A percentile compares a stretch with the other conserved stretches of the same genome.
phyloP scores from a whole-genome alignment of 2,888 invertebrate species.

The Cantharis rustica region DNA sequence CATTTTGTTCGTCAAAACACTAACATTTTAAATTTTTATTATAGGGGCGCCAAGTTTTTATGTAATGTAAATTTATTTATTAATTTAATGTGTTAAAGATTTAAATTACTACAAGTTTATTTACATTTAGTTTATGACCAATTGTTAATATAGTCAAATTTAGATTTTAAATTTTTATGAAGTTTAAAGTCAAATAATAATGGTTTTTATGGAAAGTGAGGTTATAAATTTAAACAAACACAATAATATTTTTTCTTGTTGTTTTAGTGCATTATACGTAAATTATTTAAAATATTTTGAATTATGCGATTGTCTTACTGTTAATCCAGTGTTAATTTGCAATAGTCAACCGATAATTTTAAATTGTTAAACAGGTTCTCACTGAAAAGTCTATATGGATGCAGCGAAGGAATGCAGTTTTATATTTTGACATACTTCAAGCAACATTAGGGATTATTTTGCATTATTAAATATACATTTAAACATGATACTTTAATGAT shows the following conservation, averaged over 20 bases:
- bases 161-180: slow-evolving; percentile 21
- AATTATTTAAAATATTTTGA: neutral
- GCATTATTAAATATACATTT: neutral
- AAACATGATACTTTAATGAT: neutral
- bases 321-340: slow-evolving; percentile 45
- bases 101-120: neutral
- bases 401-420: slow-evolving; percentile 48
- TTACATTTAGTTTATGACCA: slow-evolving; percentile 18
- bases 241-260: neutral
- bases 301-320: slow-evolving; percentile 32
- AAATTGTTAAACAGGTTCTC: slow-evolving; percentile 50
- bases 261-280: neutral
- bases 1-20: slow-evolving; percentile 2
- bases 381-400: slow-evolving; percentile 48
- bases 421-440: slow-evolving; percentile 49
- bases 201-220: neutral
- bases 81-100: neutral
- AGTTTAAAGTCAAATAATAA: neutral
- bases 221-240: neutral
- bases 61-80: neutral
- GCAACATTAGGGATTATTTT: slow-evolving; percentile 37
- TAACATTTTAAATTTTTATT: neutral
- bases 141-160: slow-evolving; percentile 42
- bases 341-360: slow-evolving; percentile 47
- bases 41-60: slow-evolving; percentile 1